Base-by-base conservation (phyloP, 2,113 vertebrate species). In the Pagrus major region DNA sequence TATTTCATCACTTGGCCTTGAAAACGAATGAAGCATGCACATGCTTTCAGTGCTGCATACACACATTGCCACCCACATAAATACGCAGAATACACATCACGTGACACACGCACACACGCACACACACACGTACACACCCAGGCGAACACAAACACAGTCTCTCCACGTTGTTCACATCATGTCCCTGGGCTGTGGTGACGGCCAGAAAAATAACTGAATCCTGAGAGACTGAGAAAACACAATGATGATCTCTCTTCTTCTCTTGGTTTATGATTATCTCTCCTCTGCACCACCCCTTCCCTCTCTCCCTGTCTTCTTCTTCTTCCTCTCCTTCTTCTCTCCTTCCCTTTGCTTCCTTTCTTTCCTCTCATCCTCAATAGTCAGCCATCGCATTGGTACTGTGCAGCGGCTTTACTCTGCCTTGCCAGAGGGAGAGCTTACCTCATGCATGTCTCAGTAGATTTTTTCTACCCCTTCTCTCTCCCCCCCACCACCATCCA, bases 391-490 rank as follows among this genome's bases (percentile, higher is more conserved):
- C 79, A 3, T 90, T 83, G 54, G 74, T 47, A 65, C 46, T 46
- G 63, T 72, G 60, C 80, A 35, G 70, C 31, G 16, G 80, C 61
- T 76, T 86, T 66, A 51, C 87, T 78, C 72, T 60, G 72, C 76
- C 66, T 76, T 86, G 89, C 88, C 91, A 90, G 85, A 85, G 91
- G 89, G 80, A 89, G 78, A 92, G 89, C 90, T 93, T 91, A 92
- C 88, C 89, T 85, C 88, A 80, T 89, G 86, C 85, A 90, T 63
- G 85, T 86, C 89, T 86, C 86, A 39, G 81, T 88, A 44, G 87
- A 90, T 81, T 78, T 81, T 78, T 78, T 44, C 67, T 77, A 12
- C 46, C 70, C 31, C 52, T 51, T 75, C 33, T n/a, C 42, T 23
- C 11, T n/a, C 46, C 44, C 41, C 18, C 46, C 15, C 59, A n/a